Evolutionary conservation across 2,797 vertebrate genomes (phyloP).

Genomic region (Peromyscus melanophrys): DNA sequence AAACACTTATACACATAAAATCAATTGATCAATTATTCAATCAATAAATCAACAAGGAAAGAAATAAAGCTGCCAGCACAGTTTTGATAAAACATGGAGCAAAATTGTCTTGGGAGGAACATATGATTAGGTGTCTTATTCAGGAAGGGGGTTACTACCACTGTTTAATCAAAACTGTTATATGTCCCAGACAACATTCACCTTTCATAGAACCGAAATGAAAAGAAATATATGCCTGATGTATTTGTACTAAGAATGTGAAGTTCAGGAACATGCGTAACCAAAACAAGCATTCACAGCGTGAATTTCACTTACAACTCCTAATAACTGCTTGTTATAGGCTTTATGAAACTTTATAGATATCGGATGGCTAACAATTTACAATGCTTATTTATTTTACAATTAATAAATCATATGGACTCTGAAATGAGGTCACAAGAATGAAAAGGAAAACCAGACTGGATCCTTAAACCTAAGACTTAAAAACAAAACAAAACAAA

Average conservation of each 20-base stretch:
- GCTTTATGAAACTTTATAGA: background rate
- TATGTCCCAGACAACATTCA: background rate
- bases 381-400: background rate
- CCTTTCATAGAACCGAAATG: background rate
- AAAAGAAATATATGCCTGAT: background rate
- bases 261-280: constrained; percentile 2
- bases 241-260: background rate
- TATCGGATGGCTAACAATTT: background rate
- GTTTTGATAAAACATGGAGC: background rate
- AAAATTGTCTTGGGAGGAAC: background rate
- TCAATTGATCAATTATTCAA: background rate
- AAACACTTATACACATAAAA: background rate
- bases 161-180: background rate
- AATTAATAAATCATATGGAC: background rate
- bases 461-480: background rate
- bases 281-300: background rate
- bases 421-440: background rate
- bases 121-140: background rate
- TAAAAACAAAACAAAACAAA: background rate
- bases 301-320: background rate
- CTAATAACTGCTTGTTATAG: background rate
- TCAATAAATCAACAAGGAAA: background rate
- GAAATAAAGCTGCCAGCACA: background rate
- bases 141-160: background rate
- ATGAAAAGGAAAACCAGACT: background rate